Evolutionary conservation across 2,797 vertebrate species (phyloP).

Genomic region (Antennarius maculatus): DNA sequence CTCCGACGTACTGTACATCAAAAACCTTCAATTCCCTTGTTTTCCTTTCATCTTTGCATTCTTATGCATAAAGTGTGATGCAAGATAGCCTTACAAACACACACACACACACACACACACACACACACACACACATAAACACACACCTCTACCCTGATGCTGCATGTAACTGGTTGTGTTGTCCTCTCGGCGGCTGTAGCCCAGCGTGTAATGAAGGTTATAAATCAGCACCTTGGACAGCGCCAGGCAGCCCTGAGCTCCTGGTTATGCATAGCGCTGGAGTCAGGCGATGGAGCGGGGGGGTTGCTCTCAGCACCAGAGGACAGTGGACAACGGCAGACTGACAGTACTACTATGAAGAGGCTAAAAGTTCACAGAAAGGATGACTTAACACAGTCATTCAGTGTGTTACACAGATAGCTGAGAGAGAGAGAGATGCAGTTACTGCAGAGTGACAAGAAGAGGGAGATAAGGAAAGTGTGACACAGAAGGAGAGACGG

Average conservation of each 20-base stretch:
- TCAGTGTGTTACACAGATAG: slow-evolving; percentile 67
- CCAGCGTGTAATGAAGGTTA: slow-evolving; percentile 73
- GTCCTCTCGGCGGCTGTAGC: slow-evolving; percentile 58
- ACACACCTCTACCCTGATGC: slow-evolving; percentile 24
- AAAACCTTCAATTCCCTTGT: slow-evolving; percentile 11
- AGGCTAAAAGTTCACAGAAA: slow-evolving; percentile 40
- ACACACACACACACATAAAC: slow-evolving; percentile 31
- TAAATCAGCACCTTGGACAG: slow-evolving; percentile 82
- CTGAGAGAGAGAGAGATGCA: slow-evolving; percentile 56
- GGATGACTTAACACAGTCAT: slow-evolving; percentile 75
- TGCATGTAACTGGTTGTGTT: slow-evolving; percentile 37
- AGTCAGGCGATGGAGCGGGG: slow-evolving; percentile 25
- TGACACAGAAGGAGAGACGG: slow-evolving; percentile 17
- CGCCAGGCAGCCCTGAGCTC: slow-evolving; percentile 39
- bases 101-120: too few relatives aligned
- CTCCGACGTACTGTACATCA: neutral
- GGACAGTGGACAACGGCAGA: slow-evolving; percentile 55
- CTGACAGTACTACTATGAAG: slow-evolving; percentile 57
- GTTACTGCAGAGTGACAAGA: slow-evolving; percentile 32
- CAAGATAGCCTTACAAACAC: slow-evolving; percentile 8
- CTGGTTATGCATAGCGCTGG: slow-evolving; percentile 9
- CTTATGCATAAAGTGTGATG: slow-evolving; percentile 2
- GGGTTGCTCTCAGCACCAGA: slow-evolving; percentile 41
- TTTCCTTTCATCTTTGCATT: slow-evolving; percentile 39
- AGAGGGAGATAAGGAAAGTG: slow-evolving; percentile 26